A percentile compares a stretch with the other conserved stretches of the same genome.
These are phyloP conservation scores for Yponomeuta plumbellus DNA, from an alignment of 2,888 invertebrate species.

Conservation along the genomic window DNA sequence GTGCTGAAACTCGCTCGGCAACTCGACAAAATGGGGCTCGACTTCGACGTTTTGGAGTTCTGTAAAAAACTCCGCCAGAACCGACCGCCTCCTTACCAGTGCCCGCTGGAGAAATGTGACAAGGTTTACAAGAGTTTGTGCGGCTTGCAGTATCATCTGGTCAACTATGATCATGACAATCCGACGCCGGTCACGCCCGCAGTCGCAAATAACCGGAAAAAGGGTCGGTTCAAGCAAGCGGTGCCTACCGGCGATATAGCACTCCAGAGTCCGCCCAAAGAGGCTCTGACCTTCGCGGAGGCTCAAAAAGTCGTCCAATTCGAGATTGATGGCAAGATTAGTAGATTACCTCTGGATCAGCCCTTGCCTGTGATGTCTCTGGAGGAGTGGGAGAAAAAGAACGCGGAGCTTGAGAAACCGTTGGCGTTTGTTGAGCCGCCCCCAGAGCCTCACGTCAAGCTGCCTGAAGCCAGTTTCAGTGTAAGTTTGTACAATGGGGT, in stretches of 20 bases:
- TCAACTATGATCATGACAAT: slow-evolving; percentile 90
- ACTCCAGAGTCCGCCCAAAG: slow-evolving; percentile 75
- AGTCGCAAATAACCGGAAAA: slow-evolving; percentile 79
- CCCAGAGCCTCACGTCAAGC: slow-evolving; percentile 61
- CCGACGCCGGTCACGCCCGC: slow-evolving; percentile 80
- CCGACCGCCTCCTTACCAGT: slow-evolving; percentile 89
- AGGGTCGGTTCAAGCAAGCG: slow-evolving; percentile 75
- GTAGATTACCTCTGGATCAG: slow-evolving; percentile 80
- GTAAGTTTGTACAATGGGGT: slow-evolving; percentile 30
- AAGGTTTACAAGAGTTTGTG: slow-evolving; percentile 91
- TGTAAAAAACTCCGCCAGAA: slow-evolving; percentile 88
- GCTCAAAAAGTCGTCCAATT: slow-evolving; percentile 91
- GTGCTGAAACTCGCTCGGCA: background rate
- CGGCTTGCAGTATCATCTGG: slow-evolving; percentile 90
- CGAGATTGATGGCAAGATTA: slow-evolving; percentile 88
- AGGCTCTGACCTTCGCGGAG: slow-evolving; percentile 88
- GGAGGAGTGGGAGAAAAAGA: slow-evolving; percentile 78
- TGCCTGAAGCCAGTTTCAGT: slow-evolving; percentile 68
- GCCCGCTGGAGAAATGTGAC: slow-evolving; percentile 90
- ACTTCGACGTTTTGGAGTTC: slow-evolving; percentile 91
- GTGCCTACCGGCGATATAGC: slow-evolving; percentile 76
- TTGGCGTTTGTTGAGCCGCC: slow-evolving; percentile 59
- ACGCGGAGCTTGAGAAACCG: slow-evolving; percentile 63
- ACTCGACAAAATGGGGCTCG: slow-evolving; percentile 81
- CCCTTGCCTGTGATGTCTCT: slow-evolving; percentile 81